These are phyloP conservation scores for Cyanocitta stelleri DNA, from an alignment of 2,113 vertebrate species.

Conservation along the genomic window DNA sequence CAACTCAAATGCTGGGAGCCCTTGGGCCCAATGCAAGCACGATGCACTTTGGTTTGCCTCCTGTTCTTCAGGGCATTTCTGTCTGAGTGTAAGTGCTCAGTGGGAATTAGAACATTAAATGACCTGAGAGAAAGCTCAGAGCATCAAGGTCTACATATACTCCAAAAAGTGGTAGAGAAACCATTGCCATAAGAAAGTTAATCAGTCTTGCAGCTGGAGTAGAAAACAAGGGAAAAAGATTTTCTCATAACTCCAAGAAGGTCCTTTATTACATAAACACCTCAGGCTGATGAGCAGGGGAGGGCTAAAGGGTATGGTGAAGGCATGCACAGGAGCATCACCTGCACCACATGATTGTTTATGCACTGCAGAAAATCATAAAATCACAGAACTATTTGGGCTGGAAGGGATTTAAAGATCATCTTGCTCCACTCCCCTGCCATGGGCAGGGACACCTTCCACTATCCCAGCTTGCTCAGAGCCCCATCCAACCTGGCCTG, in stretches of 20 bases:
- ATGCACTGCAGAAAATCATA: not conserved
- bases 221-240: not conserved
- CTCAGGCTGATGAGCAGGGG: not conserved
- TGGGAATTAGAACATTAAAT: not conserved
- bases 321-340: not conserved
- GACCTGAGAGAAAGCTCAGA: not conserved
- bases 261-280: not conserved
- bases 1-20: not conserved
- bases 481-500: rapidly evolving
- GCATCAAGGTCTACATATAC: not conserved
- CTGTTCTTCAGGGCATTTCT: not conserved
- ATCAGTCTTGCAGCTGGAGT: not conserved
- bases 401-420: not conserved
- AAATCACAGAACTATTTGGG: not conserved
- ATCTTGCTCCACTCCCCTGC: rapidly evolving
- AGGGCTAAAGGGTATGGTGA: not conserved
- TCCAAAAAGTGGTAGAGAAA: not conserved
- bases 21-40: not conserved
- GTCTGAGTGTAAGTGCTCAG: not conserved
- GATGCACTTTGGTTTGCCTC: not conserved
- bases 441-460: not conserved
- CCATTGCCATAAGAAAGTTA: not conserved
- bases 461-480: rapidly evolving
- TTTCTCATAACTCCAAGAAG: not conserved
- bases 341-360: not conserved